Evolutionary conservation across 2,113 vertebrate genomes (phyloP).

Genomic region (Silurus glanis): DNA sequence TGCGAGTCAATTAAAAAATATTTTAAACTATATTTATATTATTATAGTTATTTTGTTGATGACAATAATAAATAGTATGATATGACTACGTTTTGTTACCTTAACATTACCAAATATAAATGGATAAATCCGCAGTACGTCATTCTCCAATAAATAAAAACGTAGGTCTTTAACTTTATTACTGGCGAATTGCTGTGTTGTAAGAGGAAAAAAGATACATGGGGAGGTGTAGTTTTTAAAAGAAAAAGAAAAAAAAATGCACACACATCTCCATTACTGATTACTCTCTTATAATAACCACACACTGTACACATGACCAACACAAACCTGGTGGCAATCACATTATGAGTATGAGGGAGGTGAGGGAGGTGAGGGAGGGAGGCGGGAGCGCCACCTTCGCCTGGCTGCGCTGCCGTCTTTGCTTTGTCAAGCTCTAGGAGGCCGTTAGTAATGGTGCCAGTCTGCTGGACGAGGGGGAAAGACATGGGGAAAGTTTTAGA

Average conservation of each 20-base stretch:
- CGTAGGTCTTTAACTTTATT: not conserved
- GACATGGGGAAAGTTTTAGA: constrained; percentile 37
- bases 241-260: no score
- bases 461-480: constrained; percentile 67
- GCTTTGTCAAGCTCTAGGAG: constrained; percentile 72
- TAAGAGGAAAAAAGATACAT: not conserved
- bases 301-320: constrained; percentile 11
- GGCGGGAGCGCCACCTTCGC: constrained; percentile 60
- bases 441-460: constrained; percentile 76
- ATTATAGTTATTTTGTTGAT: no score
- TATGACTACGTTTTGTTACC: no score
- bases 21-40: no score
- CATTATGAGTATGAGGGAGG: constrained; percentile 69
- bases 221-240: not conserved
- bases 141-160: not conserved
- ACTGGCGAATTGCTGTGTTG: not conserved
- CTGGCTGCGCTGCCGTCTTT: constrained; percentile 66
- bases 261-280: not conserved
- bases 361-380: constrained; percentile 67
- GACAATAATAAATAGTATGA: not conserved
- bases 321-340: constrained; percentile 75
- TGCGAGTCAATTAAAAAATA: no score
- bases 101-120: not conserved
- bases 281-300: not conserved
- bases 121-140: not conserved